phyloP scores from a whole-genome alignment of 2,113 vertebrate genomes.

The Procavia capensis region DNA sequence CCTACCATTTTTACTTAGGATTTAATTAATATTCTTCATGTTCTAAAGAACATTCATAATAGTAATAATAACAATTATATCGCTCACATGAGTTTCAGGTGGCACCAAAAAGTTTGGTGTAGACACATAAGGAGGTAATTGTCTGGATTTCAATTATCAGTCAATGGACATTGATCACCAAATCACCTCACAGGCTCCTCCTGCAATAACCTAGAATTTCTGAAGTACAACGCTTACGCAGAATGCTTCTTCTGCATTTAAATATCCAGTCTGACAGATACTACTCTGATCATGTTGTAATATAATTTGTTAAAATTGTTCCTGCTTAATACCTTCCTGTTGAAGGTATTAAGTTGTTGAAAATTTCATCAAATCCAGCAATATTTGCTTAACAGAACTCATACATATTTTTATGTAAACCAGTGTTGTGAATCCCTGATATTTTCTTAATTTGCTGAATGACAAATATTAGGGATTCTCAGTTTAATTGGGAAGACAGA shows the following conservation, averaged over 20 bases:
- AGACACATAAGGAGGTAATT: not conserved
- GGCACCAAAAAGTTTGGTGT: not conserved
- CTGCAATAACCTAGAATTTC: not conserved
- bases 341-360: constrained; percentile 67
- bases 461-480: constrained; percentile 72
- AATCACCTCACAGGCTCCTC: not conserved
- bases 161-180: not conserved
- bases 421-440: constrained; percentile 36
- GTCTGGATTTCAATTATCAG: constrained; percentile 24
- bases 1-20: not conserved
- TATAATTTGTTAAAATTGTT: constrained; percentile 37
- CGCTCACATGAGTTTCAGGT: not conserved
- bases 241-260: constrained; percentile 10
- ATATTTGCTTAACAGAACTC: constrained; percentile 68
- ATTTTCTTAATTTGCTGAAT: constrained; percentile 74
- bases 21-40: not conserved
- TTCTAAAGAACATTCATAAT: not conserved
- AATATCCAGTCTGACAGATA: constrained; percentile 43
- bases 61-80: not conserved
- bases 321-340: constrained; percentile 53
- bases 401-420: constrained; percentile 69
- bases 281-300: not conserved
- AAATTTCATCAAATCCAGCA: constrained; percentile 71
- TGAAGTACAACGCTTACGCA: not conserved
- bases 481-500: constrained; percentile 81